These are phyloP conservation scores for Serranus cabrilla DNA, from an alignment of 2,797 vertebrate genomes.

Conservation along the genomic window DNA sequence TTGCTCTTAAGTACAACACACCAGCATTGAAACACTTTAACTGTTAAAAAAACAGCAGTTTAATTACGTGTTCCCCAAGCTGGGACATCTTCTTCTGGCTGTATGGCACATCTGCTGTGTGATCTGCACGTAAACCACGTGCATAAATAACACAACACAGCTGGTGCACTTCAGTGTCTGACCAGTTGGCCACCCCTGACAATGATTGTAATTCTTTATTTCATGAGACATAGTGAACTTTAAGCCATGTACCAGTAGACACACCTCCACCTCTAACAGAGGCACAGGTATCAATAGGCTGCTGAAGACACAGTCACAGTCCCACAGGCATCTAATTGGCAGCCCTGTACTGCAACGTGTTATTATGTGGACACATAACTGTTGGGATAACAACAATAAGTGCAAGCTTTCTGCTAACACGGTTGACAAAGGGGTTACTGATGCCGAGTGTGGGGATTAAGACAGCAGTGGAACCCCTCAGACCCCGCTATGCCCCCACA, in stretches of 20 bases:
- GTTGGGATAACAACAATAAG: slow-evolving; percentile 18
- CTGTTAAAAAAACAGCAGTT: neutral
- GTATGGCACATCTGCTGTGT: neutral
- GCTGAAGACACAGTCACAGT: slow-evolving; percentile 22
- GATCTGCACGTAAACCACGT: neutral
- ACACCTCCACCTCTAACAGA: slow-evolving; percentile 13
- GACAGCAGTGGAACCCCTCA: slow-evolving; percentile 66
- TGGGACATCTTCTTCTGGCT: neutral
- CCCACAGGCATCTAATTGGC: slow-evolving; percentile 31
- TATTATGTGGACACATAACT: slow-evolving; percentile 28
- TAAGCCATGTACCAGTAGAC: neutral
- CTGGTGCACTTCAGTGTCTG: neutral
- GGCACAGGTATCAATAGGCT: slow-evolving; percentile 17
- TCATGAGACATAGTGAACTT: neutral
- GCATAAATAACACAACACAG: neutral
- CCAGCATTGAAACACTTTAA: neutral
- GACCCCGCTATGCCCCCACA: slow-evolving; percentile 51
- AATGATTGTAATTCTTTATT: neutral
- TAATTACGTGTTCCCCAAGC: neutral
- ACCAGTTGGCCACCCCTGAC: neutral
- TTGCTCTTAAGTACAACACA: neutral
- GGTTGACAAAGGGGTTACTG: slow-evolving; percentile 62
- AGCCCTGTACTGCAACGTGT: slow-evolving; percentile 21
- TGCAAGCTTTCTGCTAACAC: slow-evolving; percentile 10
- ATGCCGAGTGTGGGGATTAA: slow-evolving; percentile 48